These are phyloP conservation scores for Haemorhous mexicanus DNA, from an alignment of 2,113 vertebrate species.

Conservation along the genomic window DNA sequence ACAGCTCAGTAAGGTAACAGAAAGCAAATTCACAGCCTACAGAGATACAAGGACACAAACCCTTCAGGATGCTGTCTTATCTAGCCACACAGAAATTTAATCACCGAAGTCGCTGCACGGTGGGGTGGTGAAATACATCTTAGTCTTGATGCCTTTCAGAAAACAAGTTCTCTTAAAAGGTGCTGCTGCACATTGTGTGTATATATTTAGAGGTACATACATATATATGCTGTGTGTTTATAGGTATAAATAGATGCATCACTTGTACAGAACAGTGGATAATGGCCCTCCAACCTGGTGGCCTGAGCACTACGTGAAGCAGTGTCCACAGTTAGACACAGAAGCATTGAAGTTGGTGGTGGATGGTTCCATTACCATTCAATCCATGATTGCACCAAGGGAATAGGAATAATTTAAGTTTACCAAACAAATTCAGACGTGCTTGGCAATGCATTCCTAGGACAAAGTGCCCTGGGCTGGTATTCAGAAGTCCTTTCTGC, in stretches of 20 bases:
- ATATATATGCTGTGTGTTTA: background rate
- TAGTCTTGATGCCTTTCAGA: background rate
- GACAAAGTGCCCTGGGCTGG: background rate
- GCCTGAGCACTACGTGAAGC: background rate
- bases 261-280: background rate
- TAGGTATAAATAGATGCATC: background rate
- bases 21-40: background rate
- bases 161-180: constrained; percentile 14
- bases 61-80: constrained; percentile 34
- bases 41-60: background rate
- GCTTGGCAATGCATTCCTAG: background rate
- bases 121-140: constrained; percentile 1
- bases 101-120: constrained; percentile 1
- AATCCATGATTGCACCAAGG: background rate
- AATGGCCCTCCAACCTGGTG: background rate
- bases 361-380: background rate
- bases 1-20: background rate
- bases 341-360: background rate
- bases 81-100: constrained; percentile 33
- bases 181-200: background rate
- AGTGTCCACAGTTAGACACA: background rate
- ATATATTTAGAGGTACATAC: background rate
- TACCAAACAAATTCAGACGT: background rate
- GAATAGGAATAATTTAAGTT: background rate
- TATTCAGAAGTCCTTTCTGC: background rate